Conservation (phyloP, 2,797 vertebrate species). For the Borostomias antarcticus region DNA sequence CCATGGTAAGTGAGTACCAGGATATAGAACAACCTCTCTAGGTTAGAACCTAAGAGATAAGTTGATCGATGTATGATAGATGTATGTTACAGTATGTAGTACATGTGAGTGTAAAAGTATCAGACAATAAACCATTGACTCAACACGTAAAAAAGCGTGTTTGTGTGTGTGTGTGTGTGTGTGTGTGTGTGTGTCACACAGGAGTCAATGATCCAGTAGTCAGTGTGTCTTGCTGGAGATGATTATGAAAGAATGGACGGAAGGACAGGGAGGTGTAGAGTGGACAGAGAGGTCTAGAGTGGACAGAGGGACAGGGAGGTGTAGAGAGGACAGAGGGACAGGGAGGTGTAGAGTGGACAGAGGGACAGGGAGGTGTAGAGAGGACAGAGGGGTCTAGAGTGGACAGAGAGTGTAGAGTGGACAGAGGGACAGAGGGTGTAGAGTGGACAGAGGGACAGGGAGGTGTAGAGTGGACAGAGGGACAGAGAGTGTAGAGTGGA, state of each 20-base stretch:
- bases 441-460: background rate
- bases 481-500: constrained; percentile 1
- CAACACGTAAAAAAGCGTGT: background rate
- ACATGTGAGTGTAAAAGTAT: too few species aligned
- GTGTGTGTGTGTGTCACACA: too few species aligned
- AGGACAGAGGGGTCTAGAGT: background rate
- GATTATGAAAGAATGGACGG: too few species aligned
- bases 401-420: background rate
- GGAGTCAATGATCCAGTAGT: too few species aligned
- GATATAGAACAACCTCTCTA: background rate
- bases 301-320: too few species aligned
- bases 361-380: background rate
- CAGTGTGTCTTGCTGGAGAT: too few species aligned
- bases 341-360: background rate
- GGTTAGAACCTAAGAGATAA: too few species aligned
- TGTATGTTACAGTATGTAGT: too few species aligned
- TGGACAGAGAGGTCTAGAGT: too few species aligned
- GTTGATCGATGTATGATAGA: too few species aligned
- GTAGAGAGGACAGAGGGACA: background rate
- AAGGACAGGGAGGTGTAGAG: too few species aligned
- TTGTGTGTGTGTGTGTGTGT: background rate
- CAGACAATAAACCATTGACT: too few species aligned
- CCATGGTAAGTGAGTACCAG: background rate
- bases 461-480: background rate
- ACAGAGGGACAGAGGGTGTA: background rate